Evolutionary conservation across 2,888 invertebrate species (phyloP).

Genomic region (Anthrax anthrax): DNA sequence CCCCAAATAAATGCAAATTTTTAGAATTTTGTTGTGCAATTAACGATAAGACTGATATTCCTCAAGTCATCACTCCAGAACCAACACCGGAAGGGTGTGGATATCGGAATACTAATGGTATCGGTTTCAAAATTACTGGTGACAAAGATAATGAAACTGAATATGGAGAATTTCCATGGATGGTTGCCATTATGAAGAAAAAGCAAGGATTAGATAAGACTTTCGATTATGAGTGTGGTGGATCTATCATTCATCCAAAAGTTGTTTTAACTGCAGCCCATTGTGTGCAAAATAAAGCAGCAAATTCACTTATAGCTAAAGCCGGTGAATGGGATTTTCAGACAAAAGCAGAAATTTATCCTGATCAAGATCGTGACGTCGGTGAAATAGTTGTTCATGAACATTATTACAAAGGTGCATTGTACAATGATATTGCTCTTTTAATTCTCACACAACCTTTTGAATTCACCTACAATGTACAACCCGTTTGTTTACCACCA

Average conservation of each 20-base stretch:
- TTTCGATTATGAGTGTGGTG: conserved; percentile 58
- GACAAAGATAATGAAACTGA: conserved; percentile 51
- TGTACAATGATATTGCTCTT: conserved; percentile 60
- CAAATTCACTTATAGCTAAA: conserved; percentile 35
- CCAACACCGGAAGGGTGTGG: conserved; percentile 44
- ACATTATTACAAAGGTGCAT: conserved; percentile 43
- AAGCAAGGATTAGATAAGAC: conserved; percentile 16
- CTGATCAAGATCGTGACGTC: conserved; percentile 53
- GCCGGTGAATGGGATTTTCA: conserved; percentile 72
- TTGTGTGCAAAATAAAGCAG: conserved; percentile 32
- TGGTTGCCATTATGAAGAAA: conserved; percentile 39
- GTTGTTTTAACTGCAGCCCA: conserved; percentile 71
- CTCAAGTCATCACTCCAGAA: conserved; percentile 21
- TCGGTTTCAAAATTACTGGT: conserved; percentile 53
- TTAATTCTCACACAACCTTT: conserved; percentile 48
- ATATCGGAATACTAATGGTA: conserved; percentile 53
- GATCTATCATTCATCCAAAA: conserved; percentile 56
- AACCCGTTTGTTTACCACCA: conserved; percentile 49
- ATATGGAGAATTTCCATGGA: conserved; percentile 34
- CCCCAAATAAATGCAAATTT: conserved; percentile 11
- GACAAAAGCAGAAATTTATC: conserved; percentile 47
- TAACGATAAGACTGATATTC: not conserved
- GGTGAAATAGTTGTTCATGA: conserved; percentile 20
- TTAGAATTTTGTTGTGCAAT: not conserved
- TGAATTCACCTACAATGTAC: conserved; percentile 49